phyloP scores from a whole-genome alignment of 2,113 vertebrate genomes.

The Equus quagga region DNA sequence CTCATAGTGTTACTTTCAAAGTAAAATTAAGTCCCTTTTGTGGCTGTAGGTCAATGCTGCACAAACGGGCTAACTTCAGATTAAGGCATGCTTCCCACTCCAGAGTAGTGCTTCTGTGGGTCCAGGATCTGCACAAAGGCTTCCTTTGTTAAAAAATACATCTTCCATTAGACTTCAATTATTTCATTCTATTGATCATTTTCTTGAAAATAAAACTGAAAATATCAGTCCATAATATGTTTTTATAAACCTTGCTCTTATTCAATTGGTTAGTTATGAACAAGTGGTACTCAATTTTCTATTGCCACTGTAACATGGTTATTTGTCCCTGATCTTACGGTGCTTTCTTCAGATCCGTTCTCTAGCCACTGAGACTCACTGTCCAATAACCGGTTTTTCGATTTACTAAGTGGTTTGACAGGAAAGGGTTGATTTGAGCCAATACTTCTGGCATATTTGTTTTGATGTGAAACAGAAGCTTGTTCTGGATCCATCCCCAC shows the following conservation, averaged over 20 bases:
- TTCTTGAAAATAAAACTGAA: conserved; percentile 86
- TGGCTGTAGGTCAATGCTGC: conserved; percentile 83
- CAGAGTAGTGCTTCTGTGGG: conserved; percentile 82
- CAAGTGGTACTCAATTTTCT: conserved; percentile 92
- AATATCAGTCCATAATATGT: conserved; percentile 85
- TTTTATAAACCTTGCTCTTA: conserved; percentile 86
- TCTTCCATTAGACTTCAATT: conserved; percentile 82
- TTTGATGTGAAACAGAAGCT: conserved; percentile 87
- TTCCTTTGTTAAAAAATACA: conserved; percentile 81
- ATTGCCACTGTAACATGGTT: conserved; percentile 92
- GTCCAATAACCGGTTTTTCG: conserved; percentile 93
- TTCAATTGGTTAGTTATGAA: conserved; percentile 85
- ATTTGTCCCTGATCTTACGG: conserved; percentile 91
- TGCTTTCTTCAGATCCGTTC: conserved; percentile 87
- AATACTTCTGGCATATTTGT: conserved; percentile 91
- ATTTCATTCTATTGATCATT: conserved; percentile 78
- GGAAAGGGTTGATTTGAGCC: conserved; percentile 89
- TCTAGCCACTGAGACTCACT: conserved; percentile 91
- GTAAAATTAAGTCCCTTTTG: conserved; percentile 77
- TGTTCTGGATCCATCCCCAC: conserved; percentile 94
- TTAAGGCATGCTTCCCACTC: conserved; percentile 89
- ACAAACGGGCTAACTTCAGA: conserved; percentile 83
- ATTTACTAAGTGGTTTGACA: conserved; percentile 93
- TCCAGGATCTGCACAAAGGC: conserved; percentile 82
- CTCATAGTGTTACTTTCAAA: conserved; percentile 58